Conservation (phyloP, 2,888 invertebrate species). For the Microctonus hyperodae region DNA sequence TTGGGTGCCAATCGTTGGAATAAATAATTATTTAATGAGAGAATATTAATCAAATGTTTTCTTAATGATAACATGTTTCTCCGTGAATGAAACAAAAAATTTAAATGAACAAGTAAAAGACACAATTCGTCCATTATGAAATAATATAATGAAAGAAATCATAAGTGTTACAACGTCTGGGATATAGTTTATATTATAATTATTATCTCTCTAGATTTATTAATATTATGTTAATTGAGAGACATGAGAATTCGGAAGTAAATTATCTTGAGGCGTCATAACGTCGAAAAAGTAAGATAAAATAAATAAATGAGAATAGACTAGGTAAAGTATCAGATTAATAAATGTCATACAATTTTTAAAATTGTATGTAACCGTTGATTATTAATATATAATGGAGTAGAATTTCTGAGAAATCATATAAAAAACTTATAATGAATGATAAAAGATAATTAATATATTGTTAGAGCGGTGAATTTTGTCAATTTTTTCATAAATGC, state of each 20-base stretch:
- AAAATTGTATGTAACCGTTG: not conserved
- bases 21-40: constrained; percentile 3
- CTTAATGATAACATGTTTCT: not conserved
- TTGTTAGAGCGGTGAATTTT: not conserved
- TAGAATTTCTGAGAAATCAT: not conserved
- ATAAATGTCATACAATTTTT: not conserved
- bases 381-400: not conserved
- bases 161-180: constrained; percentile 52
- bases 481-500: constrained; percentile 6
- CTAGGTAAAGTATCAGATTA: not conserved
- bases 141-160: constrained; percentile 44
- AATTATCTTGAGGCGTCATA: not conserved
- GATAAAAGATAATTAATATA: not conserved
- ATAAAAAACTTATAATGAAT: not conserved
- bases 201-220: constrained; percentile 46
- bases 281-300: too few relatives aligned
- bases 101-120: constrained; percentile 13
- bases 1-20: constrained; percentile 61
- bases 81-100: not conserved
- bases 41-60: not conserved
- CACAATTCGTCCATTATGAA: constrained; percentile 26
- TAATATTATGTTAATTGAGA: constrained; percentile 19
- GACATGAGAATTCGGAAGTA: not conserved
- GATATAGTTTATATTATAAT: constrained; percentile 56
- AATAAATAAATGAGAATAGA: not conserved